Conservation (phyloP, 2,797 vertebrate genomes). For the Cynopterus sphinx region DNA sequence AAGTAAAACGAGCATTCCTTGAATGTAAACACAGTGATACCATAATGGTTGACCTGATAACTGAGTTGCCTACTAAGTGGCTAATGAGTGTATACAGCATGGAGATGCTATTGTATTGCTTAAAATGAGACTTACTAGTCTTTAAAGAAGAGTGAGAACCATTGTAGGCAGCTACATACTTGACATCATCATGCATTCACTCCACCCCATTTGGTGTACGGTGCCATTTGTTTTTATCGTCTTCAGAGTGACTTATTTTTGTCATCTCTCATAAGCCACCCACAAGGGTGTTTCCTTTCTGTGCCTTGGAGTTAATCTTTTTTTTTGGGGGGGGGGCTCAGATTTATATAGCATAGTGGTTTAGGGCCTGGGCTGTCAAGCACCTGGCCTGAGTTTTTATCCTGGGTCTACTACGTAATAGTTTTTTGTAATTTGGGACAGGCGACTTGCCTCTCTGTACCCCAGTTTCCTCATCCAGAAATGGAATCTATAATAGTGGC, state of each 20-base stretch:
- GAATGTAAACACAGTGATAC: background rate
- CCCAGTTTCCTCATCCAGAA: conserved; percentile 53
- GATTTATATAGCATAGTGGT: background rate
- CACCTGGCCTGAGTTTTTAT: conserved; percentile 21
- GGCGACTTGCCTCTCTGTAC: background rate
- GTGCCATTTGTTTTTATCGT: conserved; percentile 40
- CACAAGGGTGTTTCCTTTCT: conserved; percentile 37
- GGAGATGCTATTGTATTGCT: background rate
- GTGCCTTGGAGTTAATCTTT: background rate
- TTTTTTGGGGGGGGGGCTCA: background rate
- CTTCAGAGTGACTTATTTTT: conserved; percentile 1
- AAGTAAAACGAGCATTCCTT: background rate
- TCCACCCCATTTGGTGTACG: background rate
- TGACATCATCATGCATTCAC: background rate
- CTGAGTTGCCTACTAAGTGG: background rate
- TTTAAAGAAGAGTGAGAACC: background rate
- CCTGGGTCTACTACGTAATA: background rate
- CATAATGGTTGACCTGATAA: background rate
- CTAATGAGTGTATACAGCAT: background rate
- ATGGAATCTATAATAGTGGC: background rate
- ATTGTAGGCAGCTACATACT: fast-evolving
- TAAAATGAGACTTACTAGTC: background rate
- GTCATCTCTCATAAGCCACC: conserved; percentile 48
- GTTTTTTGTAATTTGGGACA: background rate
- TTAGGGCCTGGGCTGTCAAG: background rate